Base-by-base conservation (phyloP, 2,113 vertebrate genomes). In the Elanoides forficatus region DNA sequence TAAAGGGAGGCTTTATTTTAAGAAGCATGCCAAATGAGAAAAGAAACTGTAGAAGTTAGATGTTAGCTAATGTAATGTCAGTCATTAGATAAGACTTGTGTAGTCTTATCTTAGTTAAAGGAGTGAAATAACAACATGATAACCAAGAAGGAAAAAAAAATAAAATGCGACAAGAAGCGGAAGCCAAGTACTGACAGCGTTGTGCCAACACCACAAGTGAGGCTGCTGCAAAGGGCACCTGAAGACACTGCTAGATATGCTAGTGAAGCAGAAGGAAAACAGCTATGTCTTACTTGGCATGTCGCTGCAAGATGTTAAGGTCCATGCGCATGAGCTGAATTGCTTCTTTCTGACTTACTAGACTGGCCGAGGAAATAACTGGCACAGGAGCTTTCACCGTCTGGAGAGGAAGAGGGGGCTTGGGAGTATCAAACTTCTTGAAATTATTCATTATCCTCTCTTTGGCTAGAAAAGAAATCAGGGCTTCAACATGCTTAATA, bases 361-460 rank as follows among this genome's bases (percentile, higher is more conserved):
- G 97, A 48, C 97, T 98, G 36, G 91, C 65, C 13, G 98, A 92
- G 29, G 98, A 97, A 85, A 99, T 97, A 52, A 99, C 98, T 20
- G 99, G 98, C 60, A 99, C 99, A 2, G 99, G 99, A 72, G 99
- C 97, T 66, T 98, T 99, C 94, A 98, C 84, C 0, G 88, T 97
- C 67, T 99, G 98, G 63, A 99, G 97, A 0, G 96, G 92, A 47
- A 99, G 98, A 73, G 98, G 92, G 22, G 98, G 96, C 40, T 95
- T 98, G 9, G 99, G 99, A 56, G 90, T 89, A 29, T 99, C 98
- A 26, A 99, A 99, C 92, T 99, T 99, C 98, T 97, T 98, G 93
- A 99, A 97, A 93, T 99, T 99, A 91, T 97, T 98, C 59, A 99
- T 97, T 93, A 99, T 98, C 45, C 99, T 99, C 83, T 98, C 98